Percentiles rank a stretch among this genome's conserved stretches.
Evolutionary conservation across 2,113 vertebrate species (phyloP).

Genomic region (Chionomys nivalis): DNA sequence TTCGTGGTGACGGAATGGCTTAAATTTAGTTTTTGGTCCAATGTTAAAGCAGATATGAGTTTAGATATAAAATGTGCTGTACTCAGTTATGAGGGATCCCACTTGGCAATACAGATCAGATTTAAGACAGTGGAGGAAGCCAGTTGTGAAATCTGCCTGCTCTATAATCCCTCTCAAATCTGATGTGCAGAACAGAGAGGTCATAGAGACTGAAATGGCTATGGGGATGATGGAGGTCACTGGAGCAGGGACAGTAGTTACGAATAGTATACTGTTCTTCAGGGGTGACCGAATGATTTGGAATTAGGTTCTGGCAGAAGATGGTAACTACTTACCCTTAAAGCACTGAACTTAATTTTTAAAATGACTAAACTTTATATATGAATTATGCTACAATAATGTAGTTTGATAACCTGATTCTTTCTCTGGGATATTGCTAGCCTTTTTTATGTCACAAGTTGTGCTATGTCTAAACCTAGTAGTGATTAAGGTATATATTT

Average conservation of each 20-base stretch:
- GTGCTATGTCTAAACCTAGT: background rate
- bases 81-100: background rate
- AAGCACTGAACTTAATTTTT: background rate
- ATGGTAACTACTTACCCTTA: background rate
- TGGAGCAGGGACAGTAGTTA: background rate
- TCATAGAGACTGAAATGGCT: background rate
- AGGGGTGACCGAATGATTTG: background rate
- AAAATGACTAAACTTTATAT: background rate
- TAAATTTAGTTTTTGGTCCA: background rate
- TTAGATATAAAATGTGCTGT: background rate
- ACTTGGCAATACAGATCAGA: background rate
- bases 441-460: background rate
- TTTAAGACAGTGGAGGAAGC: background rate
- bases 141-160: background rate
- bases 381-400: background rate
- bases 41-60: background rate
- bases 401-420: background rate
- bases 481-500: background rate
- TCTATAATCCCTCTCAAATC: background rate
- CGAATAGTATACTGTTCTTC: background rate
- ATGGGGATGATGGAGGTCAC: fast-evolving
- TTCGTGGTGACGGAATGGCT: background rate
- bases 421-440: background rate
- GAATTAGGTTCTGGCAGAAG: background rate
- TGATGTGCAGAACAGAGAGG: background rate